Evolutionary conservation across 2,888 invertebrate genomes (phyloP).

Genomic region (Lamellibrachia columna): DNA sequence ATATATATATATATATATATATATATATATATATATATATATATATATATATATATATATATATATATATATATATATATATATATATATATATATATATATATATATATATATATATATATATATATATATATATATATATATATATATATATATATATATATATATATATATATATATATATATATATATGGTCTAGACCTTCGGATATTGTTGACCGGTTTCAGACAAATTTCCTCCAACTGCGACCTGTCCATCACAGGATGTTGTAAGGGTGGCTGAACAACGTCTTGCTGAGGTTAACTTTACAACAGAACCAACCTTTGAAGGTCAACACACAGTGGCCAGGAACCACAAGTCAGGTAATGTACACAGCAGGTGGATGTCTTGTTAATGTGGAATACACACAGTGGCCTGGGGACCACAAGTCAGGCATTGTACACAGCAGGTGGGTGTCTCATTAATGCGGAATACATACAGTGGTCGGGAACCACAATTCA

Average conservation of each 20-base stretch:
- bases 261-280: slow-evolving; percentile 14
- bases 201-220: background rate
- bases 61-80: background rate
- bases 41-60: too few relatives aligned
- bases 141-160: too few relatives aligned
- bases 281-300: slow-evolving; percentile 13
- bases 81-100: background rate
- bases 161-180: too few relatives aligned
- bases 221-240: slow-evolving; percentile 21
- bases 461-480: background rate
- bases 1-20: background rate
- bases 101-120: too few relatives aligned
- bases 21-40: background rate
- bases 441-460: background rate
- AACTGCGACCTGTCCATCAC: background rate
- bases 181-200: background rate
- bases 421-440: too few relatives aligned
- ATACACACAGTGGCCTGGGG: too few relatives aligned
- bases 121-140: too few relatives aligned
- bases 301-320: slow-evolving; percentile 5
- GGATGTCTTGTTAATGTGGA: too few relatives aligned
- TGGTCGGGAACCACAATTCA: background rate
- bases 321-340: slow-evolving; percentile 16
- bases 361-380: too few relatives aligned
- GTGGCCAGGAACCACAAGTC: too few relatives aligned